Evolutionary conservation across 35 echinoderm and acorn worm species (phyloP).

Genomic region (Apostichopus parvimensis): DNA sequence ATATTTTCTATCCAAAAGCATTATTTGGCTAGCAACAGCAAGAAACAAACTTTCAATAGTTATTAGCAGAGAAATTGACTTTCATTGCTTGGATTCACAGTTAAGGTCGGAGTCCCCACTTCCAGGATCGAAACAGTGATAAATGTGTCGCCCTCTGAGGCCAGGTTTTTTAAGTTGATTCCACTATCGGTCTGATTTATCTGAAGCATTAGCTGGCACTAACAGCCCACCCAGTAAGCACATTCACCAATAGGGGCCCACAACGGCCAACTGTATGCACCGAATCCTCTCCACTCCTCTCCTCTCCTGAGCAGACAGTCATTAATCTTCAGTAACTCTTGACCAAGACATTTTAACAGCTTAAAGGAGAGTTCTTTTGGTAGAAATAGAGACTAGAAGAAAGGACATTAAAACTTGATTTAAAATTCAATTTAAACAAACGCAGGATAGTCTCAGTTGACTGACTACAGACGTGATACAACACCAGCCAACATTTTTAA

Average conservation of each 20-base stretch:
- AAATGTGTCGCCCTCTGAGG: conserved; percentile 15
- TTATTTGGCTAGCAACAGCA: conserved; percentile 29
- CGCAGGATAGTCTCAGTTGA: no score
- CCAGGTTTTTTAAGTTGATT: not conserved
- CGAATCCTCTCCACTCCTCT: not conserved
- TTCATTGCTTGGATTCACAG: conserved; percentile 1
- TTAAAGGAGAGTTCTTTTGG: not conserved
- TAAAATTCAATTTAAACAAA: no score
- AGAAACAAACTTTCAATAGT: conserved; percentile 36
- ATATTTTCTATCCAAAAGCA: conserved; percentile 16
- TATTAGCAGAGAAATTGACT: conserved; percentile 45
- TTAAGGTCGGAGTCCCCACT: not conserved
- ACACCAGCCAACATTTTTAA: no score
- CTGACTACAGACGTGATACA: no score
- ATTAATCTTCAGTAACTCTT: conserved; percentile 11
- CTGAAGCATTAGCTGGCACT: conserved; percentile 21
- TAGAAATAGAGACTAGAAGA: no score
- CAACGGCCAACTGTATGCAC: not conserved
- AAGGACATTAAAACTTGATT: no score
- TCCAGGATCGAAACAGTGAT: conserved; percentile 25
- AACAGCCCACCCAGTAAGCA: conserved; percentile 20
- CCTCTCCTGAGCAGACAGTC: not conserved
- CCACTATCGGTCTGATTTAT: conserved; percentile 21
- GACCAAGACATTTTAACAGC: not conserved
- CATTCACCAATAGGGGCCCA: not conserved